Evolutionary conservation across 2,113 vertebrate species (phyloP).

Genomic region (Ctenomys sociabilis): DNA sequence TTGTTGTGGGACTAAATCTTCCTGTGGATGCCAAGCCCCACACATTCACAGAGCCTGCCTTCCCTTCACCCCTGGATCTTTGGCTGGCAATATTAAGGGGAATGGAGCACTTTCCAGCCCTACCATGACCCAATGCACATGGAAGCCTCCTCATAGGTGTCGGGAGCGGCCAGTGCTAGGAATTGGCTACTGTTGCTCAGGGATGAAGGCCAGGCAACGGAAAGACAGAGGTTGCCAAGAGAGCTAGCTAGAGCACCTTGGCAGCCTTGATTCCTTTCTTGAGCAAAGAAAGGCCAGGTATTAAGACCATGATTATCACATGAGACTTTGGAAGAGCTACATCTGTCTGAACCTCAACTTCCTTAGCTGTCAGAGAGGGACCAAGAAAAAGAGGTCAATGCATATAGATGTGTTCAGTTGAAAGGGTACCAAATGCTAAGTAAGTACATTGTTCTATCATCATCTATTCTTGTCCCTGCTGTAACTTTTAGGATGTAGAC

Average conservation of each 20-base stretch:
- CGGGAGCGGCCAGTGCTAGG: not conserved
- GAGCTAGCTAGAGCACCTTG: not conserved
- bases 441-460: slow-evolving; percentile 34
- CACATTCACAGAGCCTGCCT: not conserved
- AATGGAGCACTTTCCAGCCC: not conserved
- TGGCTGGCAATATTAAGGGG: not conserved
- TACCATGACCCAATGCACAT: not conserved
- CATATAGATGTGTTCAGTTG: not conserved
- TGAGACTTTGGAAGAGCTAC: not conserved
- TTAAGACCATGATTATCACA: not conserved
- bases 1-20: slow-evolving; percentile 6
- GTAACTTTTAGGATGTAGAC: not conserved
- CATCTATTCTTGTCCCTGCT: not conserved
- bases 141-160: not conserved
- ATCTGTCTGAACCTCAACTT: not conserved
- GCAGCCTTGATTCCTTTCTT: not conserved
- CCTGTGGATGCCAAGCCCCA: not conserved
- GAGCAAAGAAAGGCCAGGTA: not conserved
- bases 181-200: not conserved
- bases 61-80: not conserved
- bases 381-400: not conserved
- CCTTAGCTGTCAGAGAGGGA: not conserved
- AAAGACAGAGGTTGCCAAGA: not conserved
- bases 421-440: not conserved
- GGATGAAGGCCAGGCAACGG: not conserved